Conservation (phyloP, 2,888 invertebrate genomes). For the Dasysyrphus tricinctus region DNA sequence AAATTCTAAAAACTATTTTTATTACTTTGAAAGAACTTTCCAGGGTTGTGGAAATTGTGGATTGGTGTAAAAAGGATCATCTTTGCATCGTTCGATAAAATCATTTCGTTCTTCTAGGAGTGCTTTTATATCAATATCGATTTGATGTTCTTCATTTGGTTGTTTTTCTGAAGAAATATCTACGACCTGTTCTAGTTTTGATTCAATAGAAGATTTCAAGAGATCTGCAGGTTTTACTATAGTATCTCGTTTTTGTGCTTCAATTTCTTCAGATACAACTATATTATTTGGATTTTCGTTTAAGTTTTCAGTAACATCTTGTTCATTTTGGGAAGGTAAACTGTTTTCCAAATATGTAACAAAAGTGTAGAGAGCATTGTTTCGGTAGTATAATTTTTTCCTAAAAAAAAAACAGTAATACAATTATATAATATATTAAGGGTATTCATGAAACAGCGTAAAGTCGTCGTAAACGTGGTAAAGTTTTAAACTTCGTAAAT, state of each 20-base stretch:
- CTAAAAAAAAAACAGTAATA: constrained; percentile 4
- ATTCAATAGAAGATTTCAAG: neutral
- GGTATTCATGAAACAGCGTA: too few species aligned
- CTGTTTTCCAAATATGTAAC: constrained; percentile 27
- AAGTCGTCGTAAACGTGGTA: too few species aligned
- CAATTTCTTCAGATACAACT: neutral
- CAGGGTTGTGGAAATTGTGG: constrained; percentile 73
- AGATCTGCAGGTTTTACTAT: neutral
- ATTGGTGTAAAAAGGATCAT: constrained; percentile 74
- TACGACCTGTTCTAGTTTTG: too few species aligned
- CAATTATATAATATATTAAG: too few species aligned
- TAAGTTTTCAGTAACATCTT: neutral
- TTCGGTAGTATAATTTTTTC: constrained; percentile 38
- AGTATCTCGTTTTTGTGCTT: neutral
- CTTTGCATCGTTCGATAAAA: constrained; percentile 61
- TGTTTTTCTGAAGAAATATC: neutral
- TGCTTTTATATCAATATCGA: constrained; percentile 19
- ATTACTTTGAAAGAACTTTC: constrained; percentile 75
- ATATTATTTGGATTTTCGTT: neutral
- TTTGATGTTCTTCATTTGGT: neutral
- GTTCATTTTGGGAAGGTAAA: neutral
- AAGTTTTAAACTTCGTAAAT: too few species aligned
- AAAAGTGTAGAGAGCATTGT: constrained; percentile 58
- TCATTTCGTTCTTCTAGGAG: constrained; percentile 44
- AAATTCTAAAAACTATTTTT: too few species aligned